Evolutionary conservation across 1,140 invertebrate species (phyloP).

Genomic region (Paralvinella palmiformis): DNA sequence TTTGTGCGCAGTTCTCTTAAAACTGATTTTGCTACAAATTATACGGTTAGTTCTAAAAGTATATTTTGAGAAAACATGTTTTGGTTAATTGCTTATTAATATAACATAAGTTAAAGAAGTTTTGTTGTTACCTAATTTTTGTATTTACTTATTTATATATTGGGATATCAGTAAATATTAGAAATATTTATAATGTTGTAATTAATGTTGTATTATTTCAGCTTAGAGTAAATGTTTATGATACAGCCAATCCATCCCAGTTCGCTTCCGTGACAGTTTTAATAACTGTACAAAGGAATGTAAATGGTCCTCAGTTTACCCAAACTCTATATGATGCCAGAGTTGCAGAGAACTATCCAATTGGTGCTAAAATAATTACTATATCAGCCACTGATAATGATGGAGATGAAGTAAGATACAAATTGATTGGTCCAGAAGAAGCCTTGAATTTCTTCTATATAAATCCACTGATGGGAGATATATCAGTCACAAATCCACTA

Average conservation of each 20-base stretch:
- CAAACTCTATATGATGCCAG: conserved; percentile 13
- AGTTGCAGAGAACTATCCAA: conserved; percentile 22
- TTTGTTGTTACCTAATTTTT: too few relatives aligned
- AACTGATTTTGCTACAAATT: conserved; percentile 11
- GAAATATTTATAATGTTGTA: too few relatives aligned
- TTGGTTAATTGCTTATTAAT: too few relatives aligned
- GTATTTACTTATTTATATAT: too few relatives aligned
- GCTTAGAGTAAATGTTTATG: conserved; percentile 15
- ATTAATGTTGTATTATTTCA: too few relatives aligned
- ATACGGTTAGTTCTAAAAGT: conserved; percentile 12
- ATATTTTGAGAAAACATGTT: too few relatives aligned
- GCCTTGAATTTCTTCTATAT: conserved; percentile 16
- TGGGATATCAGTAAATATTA: too few relatives aligned
- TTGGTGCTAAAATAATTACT: conserved; percentile 24
- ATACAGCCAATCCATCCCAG: conserved; percentile 7
- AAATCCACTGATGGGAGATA: conserved; percentile 14
- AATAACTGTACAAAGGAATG: conserved; percentile 29
- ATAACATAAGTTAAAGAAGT: too few relatives aligned
- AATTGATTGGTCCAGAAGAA: neutral
- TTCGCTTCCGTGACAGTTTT: conserved; percentile 19
- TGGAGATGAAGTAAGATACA: conserved; percentile 22
- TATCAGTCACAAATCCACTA: conserved; percentile 1
- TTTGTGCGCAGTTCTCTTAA: conserved; percentile 10
- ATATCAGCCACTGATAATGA: conserved; percentile 31
- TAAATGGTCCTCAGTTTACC: conserved; percentile 25